phyloP scores from a whole-genome alignment of 2,797 vertebrate species.

The Myotis myotis region DNA sequence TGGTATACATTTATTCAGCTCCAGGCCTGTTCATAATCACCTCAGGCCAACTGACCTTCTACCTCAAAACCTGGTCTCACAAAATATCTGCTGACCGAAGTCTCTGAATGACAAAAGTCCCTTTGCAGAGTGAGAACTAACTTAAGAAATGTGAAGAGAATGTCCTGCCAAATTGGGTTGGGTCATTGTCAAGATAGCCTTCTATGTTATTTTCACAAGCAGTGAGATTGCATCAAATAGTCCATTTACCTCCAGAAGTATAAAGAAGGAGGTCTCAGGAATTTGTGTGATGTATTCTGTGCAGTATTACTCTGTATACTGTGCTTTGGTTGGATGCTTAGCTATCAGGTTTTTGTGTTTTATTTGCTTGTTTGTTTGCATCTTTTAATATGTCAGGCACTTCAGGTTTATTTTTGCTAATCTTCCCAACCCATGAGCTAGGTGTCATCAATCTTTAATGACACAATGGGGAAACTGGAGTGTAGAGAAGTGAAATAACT shows the following conservation, averaged over 20 bases:
- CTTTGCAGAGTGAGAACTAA: neutral
- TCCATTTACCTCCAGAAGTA: neutral
- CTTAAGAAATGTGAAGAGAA: neutral
- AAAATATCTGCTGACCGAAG: neutral
- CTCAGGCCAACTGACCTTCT: neutral
- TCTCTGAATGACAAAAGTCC: neutral
- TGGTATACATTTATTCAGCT: neutral
- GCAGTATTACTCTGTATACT: neutral
- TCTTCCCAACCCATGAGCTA: neutral
- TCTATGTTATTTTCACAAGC: conserved; percentile 9
- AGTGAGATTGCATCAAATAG: neutral
- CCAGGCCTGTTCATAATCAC: neutral
- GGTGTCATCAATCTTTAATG: neutral
- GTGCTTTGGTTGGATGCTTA: neutral
- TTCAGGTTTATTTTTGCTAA: conserved; percentile 32
- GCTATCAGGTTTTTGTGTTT: neutral
- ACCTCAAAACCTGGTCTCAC: neutral
- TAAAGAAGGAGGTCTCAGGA: neutral
- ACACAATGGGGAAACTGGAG: neutral
- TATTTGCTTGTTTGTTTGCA: neutral
- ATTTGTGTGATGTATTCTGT: neutral
- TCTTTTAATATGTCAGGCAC: neutral
- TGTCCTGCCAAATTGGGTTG: neutral
- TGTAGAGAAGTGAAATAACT: neutral
- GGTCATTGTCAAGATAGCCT: neutral